Evolutionary conservation across 2,888 invertebrate species (phyloP), one percentile per base, ranked within the genome.

Genomic region (Sphaerophoria rueppellii): DNA sequence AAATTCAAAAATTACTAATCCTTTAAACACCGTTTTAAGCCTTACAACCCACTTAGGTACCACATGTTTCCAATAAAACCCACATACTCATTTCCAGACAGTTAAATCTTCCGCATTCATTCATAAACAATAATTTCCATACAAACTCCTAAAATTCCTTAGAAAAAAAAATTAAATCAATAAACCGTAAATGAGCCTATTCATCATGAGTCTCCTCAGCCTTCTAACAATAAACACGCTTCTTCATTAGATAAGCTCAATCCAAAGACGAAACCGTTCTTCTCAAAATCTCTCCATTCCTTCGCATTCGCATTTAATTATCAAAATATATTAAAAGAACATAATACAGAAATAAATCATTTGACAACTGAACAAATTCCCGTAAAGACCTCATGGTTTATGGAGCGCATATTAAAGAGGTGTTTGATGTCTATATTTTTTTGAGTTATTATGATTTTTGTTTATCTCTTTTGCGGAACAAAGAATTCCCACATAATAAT

Each of bases 381-480:
- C 43, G 43, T 63, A 34, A 34, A 35, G 9, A 52, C 6, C 40
- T 4, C 34, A 9, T 9, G 43, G 43, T 43, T 34, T 32, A n/a
- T 46, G 63, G 48, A 48, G 1, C 40, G 48, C 48, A 34, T 34
- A 35, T 61, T 43, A 43, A 43, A 48, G 34, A 63, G 63, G 63
- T 63, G 63, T 63, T 63, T 63, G 63, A 63, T 63, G 46, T 46
- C 63, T 63, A 9, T 48, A 48, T 63, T n/a, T 9, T 4, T 7
- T 1, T 5, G 58, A 61, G 7, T 32, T 61, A 61, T 32, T 43
- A 43, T 24, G 24, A 24, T 40, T 43, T 43, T 12, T 4, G 12
- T 32, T 32, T 7, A 46, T 7, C 34, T 16, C 2, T 6, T 16
- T 35, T 24, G 4, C 24, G 35, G n/a, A 7, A 0, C 34, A n/a